These are phyloP conservation scores for Bombyx huttoni DNA, from an alignment of 2,888 invertebrate genomes.

Conservation along the genomic window DNA sequence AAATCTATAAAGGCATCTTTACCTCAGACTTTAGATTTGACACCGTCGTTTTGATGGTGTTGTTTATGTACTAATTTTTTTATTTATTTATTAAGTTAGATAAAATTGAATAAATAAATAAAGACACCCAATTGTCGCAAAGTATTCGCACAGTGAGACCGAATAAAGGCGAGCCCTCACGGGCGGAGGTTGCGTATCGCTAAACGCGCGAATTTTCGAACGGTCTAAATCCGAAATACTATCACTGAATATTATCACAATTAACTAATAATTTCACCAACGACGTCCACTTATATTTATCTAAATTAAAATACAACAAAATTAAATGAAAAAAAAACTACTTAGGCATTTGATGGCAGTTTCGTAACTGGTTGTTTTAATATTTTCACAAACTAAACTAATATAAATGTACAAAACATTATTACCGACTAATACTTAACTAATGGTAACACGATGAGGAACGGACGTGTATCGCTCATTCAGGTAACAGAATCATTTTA, in stretches of 20 bases:
- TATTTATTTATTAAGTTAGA: conserved; percentile 61
- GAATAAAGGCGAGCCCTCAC: conserved; percentile 13
- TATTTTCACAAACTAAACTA: conserved; percentile 37
- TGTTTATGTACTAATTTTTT: conserved; percentile 56
- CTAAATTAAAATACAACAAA: conserved; percentile 34
- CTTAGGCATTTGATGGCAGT: conserved; percentile 73
- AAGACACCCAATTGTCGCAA: conserved; percentile 51
- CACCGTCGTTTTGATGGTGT: conserved; percentile 63
- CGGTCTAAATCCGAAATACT: conserved; percentile 23
- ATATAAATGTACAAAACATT: conserved; percentile 53
- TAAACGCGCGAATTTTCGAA: conserved; percentile 6
- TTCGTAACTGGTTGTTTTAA: conserved; percentile 61
- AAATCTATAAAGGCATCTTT: conserved; percentile 72
- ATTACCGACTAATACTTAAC: conserved; percentile 56
- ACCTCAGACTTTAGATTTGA: conserved; percentile 72
- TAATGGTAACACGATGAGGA: conserved; percentile 71
- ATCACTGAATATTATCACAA: conserved; percentile 64
- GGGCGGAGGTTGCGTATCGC: conserved; percentile 6
- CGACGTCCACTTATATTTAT: conserved; percentile 41
- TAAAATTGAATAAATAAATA: conserved; percentile 62
- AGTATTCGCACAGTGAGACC: conserved; percentile 32
- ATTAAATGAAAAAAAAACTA: conserved; percentile 49
- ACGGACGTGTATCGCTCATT: conserved; percentile 62
- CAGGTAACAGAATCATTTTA: conserved; percentile 48
- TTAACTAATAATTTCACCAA: conserved; percentile 65